phyloP scores from a whole-genome alignment of 2,113 vertebrate species.

The Bufo gargarizans region DNA sequence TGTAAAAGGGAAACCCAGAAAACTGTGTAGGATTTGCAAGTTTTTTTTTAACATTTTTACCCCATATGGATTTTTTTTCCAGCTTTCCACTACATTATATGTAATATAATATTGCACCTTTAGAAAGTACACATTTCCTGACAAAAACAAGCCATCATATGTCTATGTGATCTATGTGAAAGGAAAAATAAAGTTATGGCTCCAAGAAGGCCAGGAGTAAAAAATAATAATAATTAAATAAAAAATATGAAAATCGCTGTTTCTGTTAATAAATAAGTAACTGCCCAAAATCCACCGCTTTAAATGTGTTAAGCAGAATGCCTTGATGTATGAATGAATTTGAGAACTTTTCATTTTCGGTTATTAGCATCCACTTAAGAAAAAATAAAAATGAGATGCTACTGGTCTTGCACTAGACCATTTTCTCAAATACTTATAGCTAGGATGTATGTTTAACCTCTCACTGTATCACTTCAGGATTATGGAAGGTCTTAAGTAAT shows the following conservation, averaged over 20 bases:
- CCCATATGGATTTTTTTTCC: no score
- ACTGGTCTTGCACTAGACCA: background rate
- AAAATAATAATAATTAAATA: no score
- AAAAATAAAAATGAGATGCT: background rate
- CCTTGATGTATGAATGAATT: background rate
- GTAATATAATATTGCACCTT: no score
- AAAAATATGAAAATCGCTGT: background rate
- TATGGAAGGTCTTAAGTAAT: background rate
- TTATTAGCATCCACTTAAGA: constrained; percentile 22
- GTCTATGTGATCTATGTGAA: no score
- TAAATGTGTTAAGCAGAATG: background rate
- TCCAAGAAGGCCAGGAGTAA: no score
- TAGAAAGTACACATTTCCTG: no score
- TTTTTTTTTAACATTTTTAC: no score
- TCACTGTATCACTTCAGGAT: background rate
- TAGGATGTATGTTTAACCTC: background rate
- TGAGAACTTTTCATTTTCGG: constrained; percentile 9
- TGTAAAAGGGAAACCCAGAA: no score
- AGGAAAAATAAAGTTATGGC: no score
- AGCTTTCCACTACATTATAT: no score
- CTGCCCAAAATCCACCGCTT: background rate
- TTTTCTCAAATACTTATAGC: background rate
- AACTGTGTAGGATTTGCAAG: no score
- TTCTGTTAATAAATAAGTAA: background rate
- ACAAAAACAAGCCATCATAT: no score